A percentile compares a stretch with the other conserved stretches of the same genome.
Conservation (phyloP, 2,797 vertebrate species). For the Poeciliopsis turneri region DNA sequence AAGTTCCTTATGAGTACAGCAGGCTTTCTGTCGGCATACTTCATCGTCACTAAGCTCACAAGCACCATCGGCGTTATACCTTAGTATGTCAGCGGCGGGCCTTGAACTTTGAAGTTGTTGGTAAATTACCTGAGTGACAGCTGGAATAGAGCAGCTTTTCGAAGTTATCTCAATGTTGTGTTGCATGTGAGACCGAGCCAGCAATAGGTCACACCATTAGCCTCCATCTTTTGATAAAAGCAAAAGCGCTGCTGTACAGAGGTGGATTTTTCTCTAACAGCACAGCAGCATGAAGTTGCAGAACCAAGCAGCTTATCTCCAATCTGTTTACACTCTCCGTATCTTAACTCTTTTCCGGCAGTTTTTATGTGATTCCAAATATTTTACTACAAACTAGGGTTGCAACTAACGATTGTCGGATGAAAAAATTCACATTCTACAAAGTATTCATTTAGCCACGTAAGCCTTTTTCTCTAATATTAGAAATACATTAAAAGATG, state of each 20-base stretch:
- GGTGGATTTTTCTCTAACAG: slow-evolving; percentile 38
- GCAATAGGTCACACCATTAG: slow-evolving; percentile 10
- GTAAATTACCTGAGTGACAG: neutral
- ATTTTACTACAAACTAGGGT: slow-evolving; percentile 3
- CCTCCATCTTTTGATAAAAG: slow-evolving; percentile 33
- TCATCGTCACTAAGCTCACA: slow-evolving; percentile 7
- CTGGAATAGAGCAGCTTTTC: slow-evolving; percentile 1
- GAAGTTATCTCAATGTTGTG: neutral
- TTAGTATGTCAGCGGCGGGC: neutral
- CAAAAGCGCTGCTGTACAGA: slow-evolving; percentile 8
- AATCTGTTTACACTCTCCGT: slow-evolving; percentile 55
- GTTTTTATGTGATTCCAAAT: slow-evolving; percentile 7
- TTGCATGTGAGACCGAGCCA: neutral
- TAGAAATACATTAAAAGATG: too few species aligned
- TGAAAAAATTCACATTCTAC: too few species aligned
- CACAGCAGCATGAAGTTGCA: slow-evolving; percentile 44
- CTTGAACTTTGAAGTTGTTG: neutral
- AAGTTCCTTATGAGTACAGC: neutral
- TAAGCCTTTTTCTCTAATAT: too few species aligned
- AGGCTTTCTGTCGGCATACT: slow-evolving; percentile 6
- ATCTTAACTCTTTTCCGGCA: slow-evolving; percentile 24
- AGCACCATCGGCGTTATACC: neutral
- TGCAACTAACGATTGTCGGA: too few species aligned
- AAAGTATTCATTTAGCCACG: too few species aligned
- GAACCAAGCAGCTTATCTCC: slow-evolving; percentile 38